Base-by-base conservation (phyloP, 2,888 invertebrate species). In the Amiota communis region DNA sequence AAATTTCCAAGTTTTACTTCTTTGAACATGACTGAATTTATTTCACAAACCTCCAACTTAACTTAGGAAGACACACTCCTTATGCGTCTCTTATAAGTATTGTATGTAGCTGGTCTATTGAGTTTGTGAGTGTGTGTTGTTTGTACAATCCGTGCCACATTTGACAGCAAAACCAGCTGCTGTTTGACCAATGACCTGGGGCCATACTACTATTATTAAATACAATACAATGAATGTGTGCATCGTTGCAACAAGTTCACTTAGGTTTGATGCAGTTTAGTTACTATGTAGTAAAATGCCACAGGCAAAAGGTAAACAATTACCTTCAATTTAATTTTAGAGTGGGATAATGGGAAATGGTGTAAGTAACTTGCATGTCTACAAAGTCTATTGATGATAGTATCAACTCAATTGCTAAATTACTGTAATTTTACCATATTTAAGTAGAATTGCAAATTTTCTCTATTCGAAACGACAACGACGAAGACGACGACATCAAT, bases 321-420 rank as follows among this genome's bases (percentile, higher is more conserved):
- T 36, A 36, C 36, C 36, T 78, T 73, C 72, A 75, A 72, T 57
- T 65, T 61, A 72, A 67, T 68, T n/a, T n/a, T n/a, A 70, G 53
- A 9, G 15, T 12, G 13, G 12, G 13, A 17, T 13, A 48, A 46
- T 47, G 17, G 65, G 47, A n/a, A 15, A 48, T 65, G n/a, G 46
- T 15, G 47, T 1, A 15, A 20, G 10, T n/a, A 15, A 15, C 59
- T 59, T 17, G 49, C 57, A 53, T 53, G 15, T 53, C 53, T 53
- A 23, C 3, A 1, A 23, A 23, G 23, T 53, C 53, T 53, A 20
- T 59, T 12, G 53, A 53, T 53, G 59, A 20, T 59, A 53, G 53
- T 13, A 65, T 65, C 51, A 59, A 59, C 17, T 64, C 63, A 51
- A 64, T 53, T 63, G 46, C 67, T 51, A 71, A 71, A 71, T 71